A percentile compares a stretch with the other conserved stretches of the same genome.
phyloP scores from a whole-genome alignment of 2,888 invertebrate genomes.

The Trachelus iudaicus region DNA sequence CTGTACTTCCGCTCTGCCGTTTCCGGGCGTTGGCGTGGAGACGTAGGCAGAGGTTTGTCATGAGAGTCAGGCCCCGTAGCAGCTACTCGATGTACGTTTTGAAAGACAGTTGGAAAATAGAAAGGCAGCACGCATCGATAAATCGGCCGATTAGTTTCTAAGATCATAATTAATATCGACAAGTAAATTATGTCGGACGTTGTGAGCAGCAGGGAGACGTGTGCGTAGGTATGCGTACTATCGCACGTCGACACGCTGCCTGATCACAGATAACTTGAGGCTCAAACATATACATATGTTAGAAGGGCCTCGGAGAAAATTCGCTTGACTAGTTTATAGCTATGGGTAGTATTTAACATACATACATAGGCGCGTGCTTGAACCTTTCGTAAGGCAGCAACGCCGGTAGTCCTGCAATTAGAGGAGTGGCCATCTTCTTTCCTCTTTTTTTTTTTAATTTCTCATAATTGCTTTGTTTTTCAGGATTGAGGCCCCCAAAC shows the following conservation, averaged over 20 bases:
- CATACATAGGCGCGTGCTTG: not conserved
- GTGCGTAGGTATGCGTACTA: not conserved
- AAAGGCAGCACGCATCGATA: constrained; percentile 29
- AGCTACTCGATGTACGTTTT: constrained; percentile 23
- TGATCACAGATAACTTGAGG: not conserved
- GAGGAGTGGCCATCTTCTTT: not conserved
- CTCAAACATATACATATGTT: not conserved
- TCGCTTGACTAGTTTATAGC: not conserved
- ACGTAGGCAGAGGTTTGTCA: not conserved
- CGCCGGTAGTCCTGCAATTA: not conserved
- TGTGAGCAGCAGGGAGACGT: not conserved
- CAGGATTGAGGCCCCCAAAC: not conserved
- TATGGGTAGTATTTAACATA: not conserved
- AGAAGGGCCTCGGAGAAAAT: not conserved
- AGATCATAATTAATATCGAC: constrained; percentile 48
- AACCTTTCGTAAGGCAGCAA: not conserved
- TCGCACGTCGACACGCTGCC: not conserved
- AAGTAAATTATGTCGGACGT: constrained; percentile 30
- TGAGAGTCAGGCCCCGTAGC: not conserved
- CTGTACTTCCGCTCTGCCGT: not conserved
- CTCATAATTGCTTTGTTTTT: not conserved
- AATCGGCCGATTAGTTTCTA: constrained; percentile 43
- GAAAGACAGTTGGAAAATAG: constrained; percentile 24
- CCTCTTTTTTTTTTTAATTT: not conserved
- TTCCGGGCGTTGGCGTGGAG: not conserved